A percentile compares a stretch with the other conserved stretches of the same genome.
Evolutionary conservation across 1,140 invertebrate species (phyloP).

Genomic region (Bombus superbus): DNA sequence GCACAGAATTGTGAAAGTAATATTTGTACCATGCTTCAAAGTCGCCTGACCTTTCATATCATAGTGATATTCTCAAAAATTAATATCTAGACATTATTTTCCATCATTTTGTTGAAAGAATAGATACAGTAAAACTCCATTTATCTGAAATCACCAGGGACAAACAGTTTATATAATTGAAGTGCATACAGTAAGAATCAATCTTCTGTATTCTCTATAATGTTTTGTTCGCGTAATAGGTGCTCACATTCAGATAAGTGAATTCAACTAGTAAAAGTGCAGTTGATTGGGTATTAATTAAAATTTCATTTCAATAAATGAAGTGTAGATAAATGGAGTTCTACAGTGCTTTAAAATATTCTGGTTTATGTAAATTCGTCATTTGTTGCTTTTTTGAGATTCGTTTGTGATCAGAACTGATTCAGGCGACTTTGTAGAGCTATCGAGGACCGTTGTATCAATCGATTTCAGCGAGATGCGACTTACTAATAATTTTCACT

Average conservation of each 20-base stretch:
- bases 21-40: not conserved
- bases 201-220: too few relatives aligned
- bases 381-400: not conserved
- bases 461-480: not conserved
- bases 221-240: too few relatives aligned
- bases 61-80: not conserved
- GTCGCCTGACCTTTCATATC: not conserved
- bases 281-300: too few relatives aligned
- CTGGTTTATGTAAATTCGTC: not conserved
- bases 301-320: too few relatives aligned
- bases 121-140: not conserved
- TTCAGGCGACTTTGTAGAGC: not conserved
- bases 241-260: too few relatives aligned
- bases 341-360: too few relatives aligned
- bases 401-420: not conserved
- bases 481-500: not conserved
- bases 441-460: not conserved
- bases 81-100: not conserved
- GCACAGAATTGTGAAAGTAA: constrained; percentile 22
- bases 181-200: too few relatives aligned
- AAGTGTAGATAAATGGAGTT: too few relatives aligned
- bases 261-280: too few relatives aligned
- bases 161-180: too few relatives aligned
- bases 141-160: too few relatives aligned
- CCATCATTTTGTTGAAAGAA: not conserved